Base-by-base conservation (phyloP, 2,113 vertebrate species). In the Cinclus mexicanus region DNA sequence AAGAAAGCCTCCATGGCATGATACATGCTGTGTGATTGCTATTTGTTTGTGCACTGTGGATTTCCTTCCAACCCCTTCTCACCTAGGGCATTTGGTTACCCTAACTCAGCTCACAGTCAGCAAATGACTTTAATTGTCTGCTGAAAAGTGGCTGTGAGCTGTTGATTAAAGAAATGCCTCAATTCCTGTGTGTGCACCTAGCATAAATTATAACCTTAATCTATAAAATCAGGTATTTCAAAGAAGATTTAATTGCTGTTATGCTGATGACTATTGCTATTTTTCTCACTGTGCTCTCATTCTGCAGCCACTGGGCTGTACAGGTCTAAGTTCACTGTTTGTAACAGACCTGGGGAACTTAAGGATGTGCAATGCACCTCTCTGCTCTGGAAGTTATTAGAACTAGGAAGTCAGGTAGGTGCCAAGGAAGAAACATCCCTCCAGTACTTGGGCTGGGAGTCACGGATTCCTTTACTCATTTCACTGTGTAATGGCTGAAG, bases 81-180 rank as follows among this genome's bases (percentile, higher is more conserved):
- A 83, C 57, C 83, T 76, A 17, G 14, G 90, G 79, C 69, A 79
- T 49, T 90, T 83, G 47, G 55, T 79, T 90, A 53, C 69, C 50
- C 61, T 29, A 46, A 39, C 64, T 94, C 68, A 82, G 63, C 76
- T 91, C 75, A 67, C 93, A 83, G 53, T 33, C 87, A 90, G 90
- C 60, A 90, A 93, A 59, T 49, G 47, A 52, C 55, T 47, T 76
- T 87, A 95, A 96, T 95, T 93, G 95, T 50, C 65, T n/a, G 42
- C 69, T 89, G 31, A 22, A 60, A 89, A 76, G 55, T 64, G 81
- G 50, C 92, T 83, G 59, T 2, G 12, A 96, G 52, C 79, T 85
- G 76, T 84, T 95, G 57, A 92, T 83, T 93, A 84, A 94, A 90
- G 65, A 75, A 75, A 89, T 60, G 11, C 76, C 74, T 93, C 56